Conservation (phyloP, 2,888 invertebrate genomes). For the Phortica magna region DNA sequence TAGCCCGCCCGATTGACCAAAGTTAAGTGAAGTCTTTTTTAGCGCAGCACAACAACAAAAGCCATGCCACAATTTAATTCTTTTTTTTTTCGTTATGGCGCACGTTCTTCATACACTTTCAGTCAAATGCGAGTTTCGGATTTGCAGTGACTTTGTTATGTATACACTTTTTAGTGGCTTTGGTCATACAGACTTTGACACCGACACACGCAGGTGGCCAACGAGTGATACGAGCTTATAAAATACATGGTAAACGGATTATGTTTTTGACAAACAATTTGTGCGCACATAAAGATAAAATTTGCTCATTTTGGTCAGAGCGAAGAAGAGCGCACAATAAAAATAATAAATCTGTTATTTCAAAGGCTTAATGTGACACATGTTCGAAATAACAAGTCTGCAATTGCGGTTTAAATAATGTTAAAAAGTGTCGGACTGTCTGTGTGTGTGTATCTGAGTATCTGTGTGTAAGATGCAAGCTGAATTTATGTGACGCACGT, state of each 20-base stretch:
- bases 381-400: background rate
- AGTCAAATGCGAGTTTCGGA: background rate
- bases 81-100: conserved; percentile 8
- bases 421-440: background rate
- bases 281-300: too few relatives aligned
- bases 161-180: background rate
- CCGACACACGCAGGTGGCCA: background rate
- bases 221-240: background rate
- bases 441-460: too few relatives aligned
- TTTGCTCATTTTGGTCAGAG: too few relatives aligned
- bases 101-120: background rate
- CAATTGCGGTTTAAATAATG: background rate
- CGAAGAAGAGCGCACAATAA: too few relatives aligned
- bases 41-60: background rate
- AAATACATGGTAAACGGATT: too few relatives aligned
- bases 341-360: background rate
- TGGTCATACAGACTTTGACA: background rate
- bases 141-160: background rate
- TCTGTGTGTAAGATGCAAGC: background rate
- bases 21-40: background rate
- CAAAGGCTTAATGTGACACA: background rate
- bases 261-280: too few relatives aligned
- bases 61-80: conserved; percentile 7
- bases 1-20: background rate
- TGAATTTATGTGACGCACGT: background rate